Conservation (phyloP, 1,140 invertebrate genomes). For the Episyrphus balteatus region DNA sequence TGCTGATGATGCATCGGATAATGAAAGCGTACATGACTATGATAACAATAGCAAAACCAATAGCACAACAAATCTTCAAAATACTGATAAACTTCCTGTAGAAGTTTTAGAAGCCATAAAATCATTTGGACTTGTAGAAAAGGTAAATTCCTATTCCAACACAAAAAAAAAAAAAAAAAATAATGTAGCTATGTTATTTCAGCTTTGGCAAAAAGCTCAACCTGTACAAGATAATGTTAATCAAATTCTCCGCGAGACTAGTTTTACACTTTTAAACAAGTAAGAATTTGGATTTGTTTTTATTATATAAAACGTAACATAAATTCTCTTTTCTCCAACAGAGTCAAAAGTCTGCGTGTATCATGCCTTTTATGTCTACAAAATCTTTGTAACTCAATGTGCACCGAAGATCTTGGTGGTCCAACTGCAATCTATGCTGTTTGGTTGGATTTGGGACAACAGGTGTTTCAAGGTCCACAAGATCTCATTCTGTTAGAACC, state of each 20-base stretch:
- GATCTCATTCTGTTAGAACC: constrained; percentile 18
- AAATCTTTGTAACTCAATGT: constrained; percentile 20
- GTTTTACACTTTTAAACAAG: constrained; percentile 8
- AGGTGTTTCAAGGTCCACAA: constrained; percentile 21
- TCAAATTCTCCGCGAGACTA: constrained; percentile 4
- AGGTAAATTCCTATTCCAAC: constrained; percentile 6
- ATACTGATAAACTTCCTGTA: constrained; percentile 16
- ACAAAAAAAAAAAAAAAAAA: neutral
- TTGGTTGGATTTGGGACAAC: constrained; percentile 26
- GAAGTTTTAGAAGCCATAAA: constrained; percentile 19
- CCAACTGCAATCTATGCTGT: constrained; percentile 18
- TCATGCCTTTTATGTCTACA: constrained; percentile 23
- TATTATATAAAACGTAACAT: neutral
- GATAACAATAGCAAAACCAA: constrained; percentile 12
- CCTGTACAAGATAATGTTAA: constrained; percentile 15
- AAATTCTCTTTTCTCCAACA: neutral
- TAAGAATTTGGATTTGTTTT: constrained; percentile 2
- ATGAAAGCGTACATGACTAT: constrained; percentile 24
- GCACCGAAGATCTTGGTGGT: constrained; percentile 22
- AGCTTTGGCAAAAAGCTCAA: constrained; percentile 16
- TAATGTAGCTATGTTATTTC: neutral
- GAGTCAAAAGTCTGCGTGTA: constrained; percentile 14
- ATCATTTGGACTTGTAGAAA: constrained; percentile 11
- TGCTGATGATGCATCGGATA: constrained; percentile 19
- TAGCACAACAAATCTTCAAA: constrained; percentile 23